phyloP scores from a whole-genome alignment of 2,113 vertebrate species.

The Hippoglossus stenolepis region DNA sequence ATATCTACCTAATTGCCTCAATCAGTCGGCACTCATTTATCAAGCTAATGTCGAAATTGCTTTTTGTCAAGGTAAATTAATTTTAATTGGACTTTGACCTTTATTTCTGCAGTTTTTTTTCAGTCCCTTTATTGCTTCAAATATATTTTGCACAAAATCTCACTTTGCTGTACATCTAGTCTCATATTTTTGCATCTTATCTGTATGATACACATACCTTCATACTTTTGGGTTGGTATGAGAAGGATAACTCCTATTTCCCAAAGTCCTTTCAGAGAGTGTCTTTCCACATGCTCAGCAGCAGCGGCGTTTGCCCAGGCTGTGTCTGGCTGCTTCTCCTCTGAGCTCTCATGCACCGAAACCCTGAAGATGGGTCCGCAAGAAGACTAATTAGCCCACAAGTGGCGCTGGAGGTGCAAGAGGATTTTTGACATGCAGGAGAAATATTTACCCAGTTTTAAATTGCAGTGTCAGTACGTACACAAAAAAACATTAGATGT shows the following conservation, averaged over 20 bases:
- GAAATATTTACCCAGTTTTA: slow-evolving; percentile 28
- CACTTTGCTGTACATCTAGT: slow-evolving; percentile 17
- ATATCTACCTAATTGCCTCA: slow-evolving; percentile 77
- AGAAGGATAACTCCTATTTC: slow-evolving; percentile 71
- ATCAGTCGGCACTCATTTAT: slow-evolving; percentile 73
- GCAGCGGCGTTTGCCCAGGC: neutral
- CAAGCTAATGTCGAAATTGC: slow-evolving; percentile 75
- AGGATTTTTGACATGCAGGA: slow-evolving; percentile 23
- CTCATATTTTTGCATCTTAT: too few relatives aligned
- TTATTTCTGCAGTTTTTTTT: slow-evolving; percentile 22
- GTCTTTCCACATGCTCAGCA: slow-evolving; percentile 50
- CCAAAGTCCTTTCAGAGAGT: slow-evolving; percentile 46
- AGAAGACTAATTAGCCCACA: slow-evolving; percentile 62
- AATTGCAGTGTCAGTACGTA: slow-evolving; percentile 25
- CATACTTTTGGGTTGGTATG: slow-evolving; percentile 44
- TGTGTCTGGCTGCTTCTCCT: slow-evolving; percentile 60
- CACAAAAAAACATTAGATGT: neutral
- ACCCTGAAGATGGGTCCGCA: slow-evolving; percentile 55
- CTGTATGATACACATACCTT: neutral
- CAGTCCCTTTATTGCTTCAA: neutral
- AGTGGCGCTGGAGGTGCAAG: slow-evolving; percentile 38
- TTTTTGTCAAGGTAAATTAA: slow-evolving; percentile 76
- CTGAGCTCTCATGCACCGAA: slow-evolving; percentile 41
- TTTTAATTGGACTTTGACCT: slow-evolving; percentile 74
- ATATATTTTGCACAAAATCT: slow-evolving; percentile 19